These are phyloP conservation scores for Yponomeuta evonymella DNA, from an alignment of 2,888 invertebrate species.

Conservation along the genomic window DNA sequence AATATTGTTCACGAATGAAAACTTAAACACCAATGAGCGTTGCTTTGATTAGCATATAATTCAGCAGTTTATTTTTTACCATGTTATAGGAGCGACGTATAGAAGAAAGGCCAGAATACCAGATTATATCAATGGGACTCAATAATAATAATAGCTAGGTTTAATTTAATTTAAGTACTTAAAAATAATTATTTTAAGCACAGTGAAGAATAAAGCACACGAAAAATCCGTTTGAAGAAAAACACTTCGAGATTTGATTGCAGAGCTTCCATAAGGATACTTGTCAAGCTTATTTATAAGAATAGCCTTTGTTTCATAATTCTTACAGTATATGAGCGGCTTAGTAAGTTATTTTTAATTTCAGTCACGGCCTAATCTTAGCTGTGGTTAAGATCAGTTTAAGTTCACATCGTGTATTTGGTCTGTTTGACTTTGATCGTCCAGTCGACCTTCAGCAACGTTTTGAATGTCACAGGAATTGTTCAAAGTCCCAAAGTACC, in stretches of 20 bases:
- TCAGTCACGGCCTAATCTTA: neutral
- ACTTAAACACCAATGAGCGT: slow-evolving; percentile 2
- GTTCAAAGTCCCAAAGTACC: too few relatives aligned
- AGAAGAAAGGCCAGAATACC: neutral
- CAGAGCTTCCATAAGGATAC: neutral
- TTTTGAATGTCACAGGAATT: too few relatives aligned
- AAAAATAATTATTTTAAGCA: neutral
- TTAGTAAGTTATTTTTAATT: neutral
- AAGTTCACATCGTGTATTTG: too few relatives aligned
- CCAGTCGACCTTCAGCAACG: too few relatives aligned
- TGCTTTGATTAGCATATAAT: neutral
- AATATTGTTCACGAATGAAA: neutral
- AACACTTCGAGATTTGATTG: neutral
- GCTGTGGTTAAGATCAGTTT: neutral
- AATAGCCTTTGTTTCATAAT: neutral
- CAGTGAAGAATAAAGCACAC: too few relatives aligned
- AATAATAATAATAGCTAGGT: neutral
- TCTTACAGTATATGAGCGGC: neutral
- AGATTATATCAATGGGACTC: neutral
- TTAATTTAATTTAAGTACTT: neutral
- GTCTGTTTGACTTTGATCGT: too few relatives aligned
- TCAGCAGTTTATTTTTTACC: neutral
- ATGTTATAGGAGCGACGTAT: neutral
- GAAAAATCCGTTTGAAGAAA: neutral
- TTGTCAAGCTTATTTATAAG: neutral